Base-by-base conservation (phyloP, 1,140 invertebrate genomes). In the Trichonephila clavipes region DNA sequence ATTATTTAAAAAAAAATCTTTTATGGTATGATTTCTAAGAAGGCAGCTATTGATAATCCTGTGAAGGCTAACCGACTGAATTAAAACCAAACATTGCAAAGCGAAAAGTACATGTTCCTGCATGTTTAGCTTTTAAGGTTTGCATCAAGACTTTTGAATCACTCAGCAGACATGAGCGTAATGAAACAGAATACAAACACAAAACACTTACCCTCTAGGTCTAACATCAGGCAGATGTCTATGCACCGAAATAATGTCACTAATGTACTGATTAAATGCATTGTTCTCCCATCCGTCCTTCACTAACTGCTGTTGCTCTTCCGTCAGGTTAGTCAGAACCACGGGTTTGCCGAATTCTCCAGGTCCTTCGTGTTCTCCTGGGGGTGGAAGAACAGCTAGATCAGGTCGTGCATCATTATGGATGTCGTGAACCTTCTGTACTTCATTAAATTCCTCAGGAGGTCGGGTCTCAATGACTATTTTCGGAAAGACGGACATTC, bases 201-300 rank as follows among this genome's bases (percentile, higher is more conserved):
- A 72, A 72, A 19, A 58, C 7, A 94, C 94, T 94, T 21, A 94
- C 94, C 91, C 94, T 85, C 44, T 77, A 7, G 99, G 99, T 93
- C 99, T 97, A 2, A 98, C 98, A 97, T 99, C 98, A 0, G 99
- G 99, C 94, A 99, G 96, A 85, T 97, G 97, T 94, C 99, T 97
- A 95, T 99, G 98, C 66, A 99, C 97, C n/a, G 99, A 99, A 95
- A 99, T 99, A 96, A 99, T 97, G 96, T 99, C 99, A 95, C 98
- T 99, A 94, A 97, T 98, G 95, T 99, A 99, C 96, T 99, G 98
- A 97, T 99, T 99, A 96, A 99, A 99, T 8, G 99, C 99, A 96
- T 99, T 99, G 95, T 99, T 98, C 95, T 97, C 96, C 98, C 99
- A 99, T 21, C 99, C 99, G 94, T 98, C 97, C 94, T 99, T 98